Evolutionary conservation across 1,140 invertebrate species (phyloP).

Genomic region (Aleiodes sp.): DNA sequence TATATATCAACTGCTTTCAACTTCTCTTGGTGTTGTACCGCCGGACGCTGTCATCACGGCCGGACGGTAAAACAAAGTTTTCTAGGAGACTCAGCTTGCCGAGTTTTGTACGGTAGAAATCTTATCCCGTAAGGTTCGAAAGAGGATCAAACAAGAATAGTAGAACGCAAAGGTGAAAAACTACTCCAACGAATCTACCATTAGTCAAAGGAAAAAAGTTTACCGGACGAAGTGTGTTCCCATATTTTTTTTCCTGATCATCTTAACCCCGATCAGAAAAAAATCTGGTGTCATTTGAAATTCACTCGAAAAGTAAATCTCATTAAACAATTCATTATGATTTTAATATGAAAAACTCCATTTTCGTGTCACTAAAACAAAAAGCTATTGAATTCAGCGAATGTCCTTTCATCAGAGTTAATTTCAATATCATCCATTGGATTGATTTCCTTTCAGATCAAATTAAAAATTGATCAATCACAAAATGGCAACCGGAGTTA

Average conservation of each 20-base stretch:
- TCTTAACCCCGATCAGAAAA: too few species aligned
- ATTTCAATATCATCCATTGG: too few species aligned
- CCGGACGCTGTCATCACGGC: constrained; percentile 32
- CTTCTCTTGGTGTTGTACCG: constrained; percentile 18
- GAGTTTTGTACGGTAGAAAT: constrained; percentile 29
- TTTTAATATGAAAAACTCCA: too few species aligned
- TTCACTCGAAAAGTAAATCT: too few species aligned
- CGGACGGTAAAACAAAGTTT: constrained; percentile 38
- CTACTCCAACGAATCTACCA: constrained; percentile 20
- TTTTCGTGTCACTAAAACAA: too few species aligned
- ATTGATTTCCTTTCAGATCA: too few species aligned
- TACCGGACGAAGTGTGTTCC: not conserved
- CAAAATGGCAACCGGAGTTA: too few species aligned
- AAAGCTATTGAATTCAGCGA: too few species aligned
- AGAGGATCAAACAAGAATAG: constrained; percentile 12
- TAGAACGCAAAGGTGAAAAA: constrained; percentile 16
- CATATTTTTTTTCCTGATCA: not conserved
- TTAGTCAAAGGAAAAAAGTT: constrained; percentile 27
- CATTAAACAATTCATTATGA: too few species aligned
- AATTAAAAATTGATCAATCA: too few species aligned
- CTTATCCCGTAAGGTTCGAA: constrained; percentile 13
- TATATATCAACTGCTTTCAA: not conserved
- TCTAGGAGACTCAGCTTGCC: constrained; percentile 10
- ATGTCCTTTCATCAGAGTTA: too few species aligned
- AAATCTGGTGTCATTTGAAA: too few species aligned